Evolutionary conservation across 2,113 vertebrate species (phyloP), one percentile per base, ranked within the genome.

Genomic region (Scatophagus argus): DNA sequence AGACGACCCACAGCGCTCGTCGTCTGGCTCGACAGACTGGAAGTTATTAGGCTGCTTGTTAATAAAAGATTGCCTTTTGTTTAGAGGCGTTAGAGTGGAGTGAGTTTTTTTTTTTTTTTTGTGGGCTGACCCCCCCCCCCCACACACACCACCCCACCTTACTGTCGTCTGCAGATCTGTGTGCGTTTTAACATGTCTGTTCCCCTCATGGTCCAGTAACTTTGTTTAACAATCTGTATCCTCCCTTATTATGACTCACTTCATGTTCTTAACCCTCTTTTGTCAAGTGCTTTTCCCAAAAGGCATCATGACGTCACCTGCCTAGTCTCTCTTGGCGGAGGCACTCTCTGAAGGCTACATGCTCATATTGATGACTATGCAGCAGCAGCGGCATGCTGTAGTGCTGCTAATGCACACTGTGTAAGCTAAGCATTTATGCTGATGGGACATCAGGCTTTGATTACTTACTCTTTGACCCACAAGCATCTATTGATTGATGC

Each of bases 371-470:
- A 88, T 87, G 84, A 87, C 77, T 84, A n/a, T n/a, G n/a, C 14
- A 1, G 63, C 87, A 74, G 52, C 58, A 8, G 41, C 74, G 44
- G 56, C 64, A 43, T 6, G 29, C 51, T 82, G 85, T 6, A 29
- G 46, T 81, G 86, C 78, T 79, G 78, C 61, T 84, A 65, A 88
- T 79, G 79, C 81, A 86, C 79, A 49, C 54, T 59, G 76, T 85
- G 85, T 80, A 64, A 73, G 39, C 78, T 43, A 74, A 82, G 81
- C 87, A 72, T 86, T 89, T 89, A 47, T 83, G 75, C 79, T 89
- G 78, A 89, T 84, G 71, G 65, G 25, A 54, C 64, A 78, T 83
- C 69, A 77, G 71, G 19, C 81, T 80, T 79, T 65, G 80, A 73
- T 87, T 82, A 65, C 71, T 82, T 65, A 43, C 41, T 31, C 59